These are phyloP conservation scores for Mesoclemmys tuberculata DNA, from an alignment of 2,113 vertebrate species.

Conservation along the genomic window DNA sequence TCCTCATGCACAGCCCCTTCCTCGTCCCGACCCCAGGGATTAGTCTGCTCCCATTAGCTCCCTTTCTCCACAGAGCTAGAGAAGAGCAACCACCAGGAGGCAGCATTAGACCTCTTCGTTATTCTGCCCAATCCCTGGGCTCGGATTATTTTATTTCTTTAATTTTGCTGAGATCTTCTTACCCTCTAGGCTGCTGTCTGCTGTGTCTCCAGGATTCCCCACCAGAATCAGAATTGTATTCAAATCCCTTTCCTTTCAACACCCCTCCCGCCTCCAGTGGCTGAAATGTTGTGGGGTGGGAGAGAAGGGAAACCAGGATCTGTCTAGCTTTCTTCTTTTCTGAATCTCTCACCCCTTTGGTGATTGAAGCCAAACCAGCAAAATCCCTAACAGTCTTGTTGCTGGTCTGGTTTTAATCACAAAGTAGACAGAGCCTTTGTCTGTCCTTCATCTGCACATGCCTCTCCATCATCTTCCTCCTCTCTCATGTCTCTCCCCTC, in stretches of 20 bases:
- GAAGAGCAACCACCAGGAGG: not conserved
- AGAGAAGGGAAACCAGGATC: not conserved
- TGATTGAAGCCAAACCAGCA: not conserved
- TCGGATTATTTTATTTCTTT: not conserved
- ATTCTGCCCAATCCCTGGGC: not conserved
- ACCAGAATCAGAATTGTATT: not conserved
- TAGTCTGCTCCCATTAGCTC: not conserved
- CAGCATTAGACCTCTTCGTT: not conserved
- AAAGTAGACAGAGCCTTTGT: not conserved
- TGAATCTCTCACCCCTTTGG: not conserved
- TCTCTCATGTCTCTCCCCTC: not conserved
- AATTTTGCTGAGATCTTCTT: not conserved
- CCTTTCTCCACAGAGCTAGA: not conserved
- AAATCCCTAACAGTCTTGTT: not conserved
- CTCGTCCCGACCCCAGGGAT: fast-evolving
- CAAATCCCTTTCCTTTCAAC: not conserved
- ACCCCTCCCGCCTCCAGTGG: not conserved
- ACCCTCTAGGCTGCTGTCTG: not conserved
- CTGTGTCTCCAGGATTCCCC: not conserved
- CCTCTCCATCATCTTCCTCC: not conserved
- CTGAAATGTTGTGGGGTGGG: not conserved
- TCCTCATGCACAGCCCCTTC: not conserved
- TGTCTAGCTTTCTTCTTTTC: not conserved
- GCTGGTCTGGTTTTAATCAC: fast-evolving
- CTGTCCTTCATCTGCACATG: fast-evolving